Evolutionary conservation across 2,113 vertebrate species (phyloP).

Genomic region (Mirounga angustirostris): DNA sequence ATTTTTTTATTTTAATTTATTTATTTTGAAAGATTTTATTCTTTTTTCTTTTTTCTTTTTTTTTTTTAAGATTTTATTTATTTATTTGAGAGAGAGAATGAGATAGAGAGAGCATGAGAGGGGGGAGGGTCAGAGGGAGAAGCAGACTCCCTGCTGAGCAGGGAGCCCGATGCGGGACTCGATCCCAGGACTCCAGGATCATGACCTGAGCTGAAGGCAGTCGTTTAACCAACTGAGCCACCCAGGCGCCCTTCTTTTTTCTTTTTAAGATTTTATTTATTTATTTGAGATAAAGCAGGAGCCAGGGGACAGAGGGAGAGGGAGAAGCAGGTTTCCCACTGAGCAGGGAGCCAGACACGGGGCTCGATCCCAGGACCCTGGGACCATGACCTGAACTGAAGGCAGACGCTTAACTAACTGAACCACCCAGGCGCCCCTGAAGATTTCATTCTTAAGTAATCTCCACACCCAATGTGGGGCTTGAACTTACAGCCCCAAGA

Average conservation of each 20-base stretch:
- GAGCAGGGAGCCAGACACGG: background rate
- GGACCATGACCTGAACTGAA: background rate
- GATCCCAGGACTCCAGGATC: too few species aligned
- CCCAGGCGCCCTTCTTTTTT: too few species aligned
- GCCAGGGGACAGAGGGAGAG: background rate
- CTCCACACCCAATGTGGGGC: background rate
- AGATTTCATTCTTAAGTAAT: background rate
- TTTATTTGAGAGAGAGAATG: background rate
- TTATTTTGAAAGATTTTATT: background rate
- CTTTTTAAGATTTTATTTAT: background rate
- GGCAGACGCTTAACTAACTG: background rate
- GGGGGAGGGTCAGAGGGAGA: too few species aligned
- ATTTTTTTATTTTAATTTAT: background rate
- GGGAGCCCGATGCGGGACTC: too few species aligned
- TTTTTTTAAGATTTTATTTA: background rate
- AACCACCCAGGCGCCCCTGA: background rate
- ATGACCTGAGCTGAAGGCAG: too few species aligned
- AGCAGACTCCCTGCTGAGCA: too few species aligned
- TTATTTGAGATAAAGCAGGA: background rate
- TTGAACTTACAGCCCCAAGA: background rate
- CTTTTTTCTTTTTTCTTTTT: too few species aligned
- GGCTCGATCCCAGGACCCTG: background rate
- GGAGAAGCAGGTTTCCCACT: background rate
- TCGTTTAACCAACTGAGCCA: too few species aligned
- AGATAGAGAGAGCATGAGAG: too few species aligned